Conservation (phyloP, 2,888 invertebrate genomes). For the Trilocha varians region DNA sequence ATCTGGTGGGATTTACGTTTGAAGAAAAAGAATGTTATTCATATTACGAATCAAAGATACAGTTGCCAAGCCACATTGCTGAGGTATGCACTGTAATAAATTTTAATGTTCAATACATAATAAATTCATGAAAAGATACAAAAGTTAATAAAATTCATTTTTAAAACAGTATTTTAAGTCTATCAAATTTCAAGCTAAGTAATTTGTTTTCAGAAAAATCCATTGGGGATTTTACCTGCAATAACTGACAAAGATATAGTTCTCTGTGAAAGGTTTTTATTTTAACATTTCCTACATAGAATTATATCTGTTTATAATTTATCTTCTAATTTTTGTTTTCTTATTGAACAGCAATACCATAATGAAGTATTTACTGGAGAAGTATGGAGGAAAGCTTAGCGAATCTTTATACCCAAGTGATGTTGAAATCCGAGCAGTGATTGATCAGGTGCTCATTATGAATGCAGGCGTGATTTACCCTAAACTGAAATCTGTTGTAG, state of each 20-base stretch:
- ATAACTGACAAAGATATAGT: conserved; percentile 36
- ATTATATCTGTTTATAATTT: background rate
- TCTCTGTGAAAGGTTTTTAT: conserved; percentile 45
- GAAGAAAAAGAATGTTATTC: no score
- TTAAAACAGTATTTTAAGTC: no score
- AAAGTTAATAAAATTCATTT: no score
- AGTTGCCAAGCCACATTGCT: no score
- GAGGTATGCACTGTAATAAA: no score
- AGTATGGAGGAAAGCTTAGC: conserved; percentile 25
- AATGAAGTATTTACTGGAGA: conserved; percentile 32
- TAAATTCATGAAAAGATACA: no score
- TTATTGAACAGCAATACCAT: conserved; percentile 34
- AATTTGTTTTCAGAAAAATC: conserved; percentile 28
- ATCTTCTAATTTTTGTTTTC: no score
- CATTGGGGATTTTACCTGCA: conserved; percentile 38
- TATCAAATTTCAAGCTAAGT: no score
- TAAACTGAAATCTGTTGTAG: conserved; percentile 28
- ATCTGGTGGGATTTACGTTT: no score
- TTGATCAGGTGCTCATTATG: conserved; percentile 37
- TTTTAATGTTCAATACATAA: no score
- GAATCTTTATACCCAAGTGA: conserved; percentile 35
- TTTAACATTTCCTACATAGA: no score
- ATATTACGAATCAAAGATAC: no score
- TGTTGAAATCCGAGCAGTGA: conserved; percentile 20
- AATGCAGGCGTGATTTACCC: conserved; percentile 33